phyloP scores from a whole-genome alignment of 2,888 invertebrate genomes.

The Orchestes rusci region DNA sequence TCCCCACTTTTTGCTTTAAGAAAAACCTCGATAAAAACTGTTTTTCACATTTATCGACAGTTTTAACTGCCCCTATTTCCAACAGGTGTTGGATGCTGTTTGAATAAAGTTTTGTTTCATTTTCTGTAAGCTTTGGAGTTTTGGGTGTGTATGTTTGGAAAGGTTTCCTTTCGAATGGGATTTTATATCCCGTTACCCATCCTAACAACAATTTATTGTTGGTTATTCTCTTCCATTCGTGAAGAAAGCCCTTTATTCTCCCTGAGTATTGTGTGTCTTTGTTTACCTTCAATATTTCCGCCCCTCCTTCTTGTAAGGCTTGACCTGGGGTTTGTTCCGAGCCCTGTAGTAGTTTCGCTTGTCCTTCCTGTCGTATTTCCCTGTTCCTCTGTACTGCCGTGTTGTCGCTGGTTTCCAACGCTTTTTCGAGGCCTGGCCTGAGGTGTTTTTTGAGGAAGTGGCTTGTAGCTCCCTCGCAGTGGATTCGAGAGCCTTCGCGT shows the following conservation, averaged over 20 bases:
- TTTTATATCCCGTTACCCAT: conserved; percentile 1
- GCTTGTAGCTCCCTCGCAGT: conserved; percentile 5
- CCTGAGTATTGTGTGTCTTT: too few relatives aligned
- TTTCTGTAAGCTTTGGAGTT: too few relatives aligned
- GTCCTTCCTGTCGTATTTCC: conserved; percentile 2
- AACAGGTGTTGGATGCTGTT: too few relatives aligned
- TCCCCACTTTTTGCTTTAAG: too few relatives aligned
- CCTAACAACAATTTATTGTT: background rate
- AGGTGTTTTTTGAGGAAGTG: conserved; percentile 5
- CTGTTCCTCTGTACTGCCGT: conserved; percentile 1
- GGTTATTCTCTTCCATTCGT: background rate
- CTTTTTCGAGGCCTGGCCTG: conserved; percentile 2
- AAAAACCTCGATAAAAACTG: too few relatives aligned
- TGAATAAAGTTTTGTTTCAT: too few relatives aligned
- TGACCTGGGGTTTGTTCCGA: conserved; percentile 3
- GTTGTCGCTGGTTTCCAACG: too few relatives aligned
- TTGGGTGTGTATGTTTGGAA: too few relatives aligned
- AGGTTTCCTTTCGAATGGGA: background rate
- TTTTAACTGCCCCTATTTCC: too few relatives aligned
- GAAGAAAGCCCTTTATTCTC: too few relatives aligned
- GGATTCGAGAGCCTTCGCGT: conserved; percentile 4
- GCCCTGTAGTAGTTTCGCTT: conserved; percentile 5
- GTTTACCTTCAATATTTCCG: conserved; percentile 2
- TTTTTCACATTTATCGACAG: too few relatives aligned
- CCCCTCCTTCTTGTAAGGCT: conserved; percentile 2